Percentiles rank a stretch among this genome's conserved stretches.
Evolutionary conservation across 2,113 vertebrate species (phyloP).

Genomic region (Brachyistius frenatus): DNA sequence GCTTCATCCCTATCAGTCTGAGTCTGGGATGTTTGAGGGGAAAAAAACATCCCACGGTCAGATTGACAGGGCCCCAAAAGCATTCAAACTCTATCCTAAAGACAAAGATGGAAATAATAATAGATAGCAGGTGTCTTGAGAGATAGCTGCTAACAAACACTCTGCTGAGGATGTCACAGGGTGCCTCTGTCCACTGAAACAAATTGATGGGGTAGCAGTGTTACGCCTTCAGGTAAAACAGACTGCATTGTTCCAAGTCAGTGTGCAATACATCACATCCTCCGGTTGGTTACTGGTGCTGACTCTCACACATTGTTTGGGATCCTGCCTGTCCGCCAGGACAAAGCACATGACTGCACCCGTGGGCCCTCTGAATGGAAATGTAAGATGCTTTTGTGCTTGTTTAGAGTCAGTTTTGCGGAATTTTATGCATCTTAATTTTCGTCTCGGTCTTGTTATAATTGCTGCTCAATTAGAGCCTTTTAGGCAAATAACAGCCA

Average conservation of each 20-base stretch:
- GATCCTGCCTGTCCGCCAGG: constrained; percentile 57
- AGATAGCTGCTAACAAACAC: constrained; percentile 64
- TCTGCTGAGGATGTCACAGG: constrained; percentile 63
- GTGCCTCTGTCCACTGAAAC: constrained; percentile 61
- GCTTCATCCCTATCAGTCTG: not conserved
- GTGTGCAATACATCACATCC: constrained; percentile 79
- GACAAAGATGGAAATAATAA: not conserved
- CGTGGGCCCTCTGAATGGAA: constrained; percentile 31
- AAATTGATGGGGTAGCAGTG: constrained; percentile 75
- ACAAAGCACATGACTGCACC: constrained; percentile 65
- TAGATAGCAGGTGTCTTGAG: constrained; percentile 54
- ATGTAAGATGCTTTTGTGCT: constrained; percentile 64
- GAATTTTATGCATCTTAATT: constrained; percentile 69
- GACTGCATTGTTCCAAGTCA: constrained; percentile 76
- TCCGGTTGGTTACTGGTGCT: constrained; percentile 66
- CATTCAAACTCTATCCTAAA: constrained; percentile 10
- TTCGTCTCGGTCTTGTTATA: constrained; percentile 40
- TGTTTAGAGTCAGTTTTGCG: constrained; percentile 46
- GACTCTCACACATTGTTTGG: constrained; percentile 78
- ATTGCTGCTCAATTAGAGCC: constrained; percentile 55
- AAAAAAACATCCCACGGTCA: not conserved
- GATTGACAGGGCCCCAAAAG: not conserved
- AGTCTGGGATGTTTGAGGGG: not conserved
- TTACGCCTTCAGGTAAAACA: constrained; percentile 73
- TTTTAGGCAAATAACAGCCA: constrained; percentile 69